Base-by-base conservation (phyloP, 2,888 invertebrate genomes). In the Pterostichus niger region DNA sequence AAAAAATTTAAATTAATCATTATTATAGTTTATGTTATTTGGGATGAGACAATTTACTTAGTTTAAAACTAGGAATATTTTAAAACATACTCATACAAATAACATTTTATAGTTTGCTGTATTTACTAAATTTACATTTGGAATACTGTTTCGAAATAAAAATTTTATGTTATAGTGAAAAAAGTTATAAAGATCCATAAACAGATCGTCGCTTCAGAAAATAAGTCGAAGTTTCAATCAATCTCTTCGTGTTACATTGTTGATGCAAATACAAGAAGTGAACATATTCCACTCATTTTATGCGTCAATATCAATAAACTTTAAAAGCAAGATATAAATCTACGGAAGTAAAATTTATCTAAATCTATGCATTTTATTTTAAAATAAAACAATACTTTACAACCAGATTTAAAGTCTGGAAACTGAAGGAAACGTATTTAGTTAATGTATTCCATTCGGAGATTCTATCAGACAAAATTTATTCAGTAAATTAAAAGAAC, bases 401-500 rank as follows among this genome's bases (percentile, higher is more conserved):
- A 71, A 24, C 71, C 71, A 10, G 46, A 17, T 46, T 71, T 15
- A 46, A 71, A 71, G 24, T 71, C 46, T 15, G 40, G n/a, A 71
- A 68, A 68, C n/a, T n/a, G 64, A 64, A 35, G 7, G 33, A 33
- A 64, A 64, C 64, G 64, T 64, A 64, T 64, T 64, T 71, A 13
- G 44, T 71, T 71, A 71, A 71, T 71, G 46, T 71, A 71, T 71
- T 71, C 71, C 24, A 44, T 46, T 71, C 24, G 71, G 5, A 49
- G 17, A 13, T 71, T 71, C 71, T 46, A 71, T 71, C 71, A 71
- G 71, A 49, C 71, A 44, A 79, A 79, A 64, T 49, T 61, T 79
- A 79, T 64, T 79, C 79, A 79, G 79, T 79, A 24, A 79, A 79
- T 79, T 64, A 79, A 79, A 79, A 46, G 64, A 79, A 79, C 24